Evolutionary conservation across 2,888 invertebrate species (phyloP), one percentile per base, ranked within the genome.

Genomic region (Allophyes oxyacanthae): DNA sequence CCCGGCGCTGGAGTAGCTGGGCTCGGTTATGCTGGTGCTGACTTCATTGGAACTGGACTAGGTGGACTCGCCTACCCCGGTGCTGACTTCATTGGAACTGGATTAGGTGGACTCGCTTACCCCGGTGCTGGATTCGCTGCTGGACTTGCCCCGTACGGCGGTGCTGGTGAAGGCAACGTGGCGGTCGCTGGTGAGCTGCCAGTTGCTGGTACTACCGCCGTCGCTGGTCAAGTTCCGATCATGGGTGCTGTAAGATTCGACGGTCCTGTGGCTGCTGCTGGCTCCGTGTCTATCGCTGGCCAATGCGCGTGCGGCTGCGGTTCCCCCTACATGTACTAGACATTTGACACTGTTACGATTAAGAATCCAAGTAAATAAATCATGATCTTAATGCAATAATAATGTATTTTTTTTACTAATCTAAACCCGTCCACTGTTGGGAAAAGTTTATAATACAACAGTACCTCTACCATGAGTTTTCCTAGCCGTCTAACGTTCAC

Each of bases 141-240:
- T 36, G 75, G 46, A 13, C 15, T 13, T 28, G 52, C 48, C 9
- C 20, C 42, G 1, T 53, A 62, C 52, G 71, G 71, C 15, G 67
- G 72, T n/a, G 54, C 50, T 2, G 72, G 72, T 3, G 49, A 51
- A 51, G 51, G 51, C 28, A 43, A 43, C 36, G 51, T 51, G 43
- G 42, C 42, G 11, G 51, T 51, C 9, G 26, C 26, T 36, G 51
- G 51, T 43, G 42, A 51, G 36, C 51, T 51, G 42, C 51, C 51
- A 36, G 42, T 51, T 20, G 40, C 46, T 11, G 67, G 73, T 20
- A 45, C 26, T 11, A 58, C 60, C 13, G 52, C 54, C n/a, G 48
- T 72, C 6, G 38, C 57, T 6, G 72, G 72, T 38, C 64, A 70
- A 25, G 57, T 72, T 3, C 72, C 72, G 5, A 59, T 72, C 46